Evolutionary conservation across 2,113 vertebrate species (phyloP), one percentile per base, ranked within the genome.

Genomic region (Lophius piscatorius): DNA sequence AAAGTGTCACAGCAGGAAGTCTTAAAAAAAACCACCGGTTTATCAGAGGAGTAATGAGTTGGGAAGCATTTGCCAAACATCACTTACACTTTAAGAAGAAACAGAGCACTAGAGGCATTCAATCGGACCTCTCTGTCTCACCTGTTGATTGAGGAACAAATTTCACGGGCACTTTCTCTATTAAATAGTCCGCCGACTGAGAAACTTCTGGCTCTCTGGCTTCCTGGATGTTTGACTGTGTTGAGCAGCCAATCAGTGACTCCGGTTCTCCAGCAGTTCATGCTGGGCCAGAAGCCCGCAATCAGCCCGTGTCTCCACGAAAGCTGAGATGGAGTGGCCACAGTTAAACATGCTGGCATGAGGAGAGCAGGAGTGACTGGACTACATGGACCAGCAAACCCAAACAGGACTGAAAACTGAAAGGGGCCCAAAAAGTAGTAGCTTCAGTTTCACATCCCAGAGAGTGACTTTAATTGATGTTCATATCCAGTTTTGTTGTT

Each of bases 161-260:
- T 54, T 60, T 63, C 49, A 36, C 49, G 75, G 75, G 63, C 54
- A 2, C 70, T 40, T 46, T 14, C 31, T 28, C 35, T n/a, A n/a
- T 17, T 6, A 18, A 51, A 49, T 11, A 4, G 11, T 58, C 51
- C 9, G 76, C 79, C 79, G 78, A 51, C 63, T 77, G 47, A 33
- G 65, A 83, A 78, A 83, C 78, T 82, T 80, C 81, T 81, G 81
- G 65, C 66, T 74, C 56, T 61, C 58, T 38, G 58, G 75, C 80
- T 39, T 52, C 42, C 67, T 60, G 62, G 62, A 72, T 63, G 57
- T 69, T 71, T 38, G 12, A 31, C 34, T 69, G 73, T 72, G 70
- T 47, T 74, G 73, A 80, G 14, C 52, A 82, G 66, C 60, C 74
- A 70, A 78, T 84, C 59, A 48, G 69, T 55, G 58, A 62, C 55